Base-by-base conservation (phyloP, 2,113 vertebrate genomes). In the Setophaga kirtlandii region DNA sequence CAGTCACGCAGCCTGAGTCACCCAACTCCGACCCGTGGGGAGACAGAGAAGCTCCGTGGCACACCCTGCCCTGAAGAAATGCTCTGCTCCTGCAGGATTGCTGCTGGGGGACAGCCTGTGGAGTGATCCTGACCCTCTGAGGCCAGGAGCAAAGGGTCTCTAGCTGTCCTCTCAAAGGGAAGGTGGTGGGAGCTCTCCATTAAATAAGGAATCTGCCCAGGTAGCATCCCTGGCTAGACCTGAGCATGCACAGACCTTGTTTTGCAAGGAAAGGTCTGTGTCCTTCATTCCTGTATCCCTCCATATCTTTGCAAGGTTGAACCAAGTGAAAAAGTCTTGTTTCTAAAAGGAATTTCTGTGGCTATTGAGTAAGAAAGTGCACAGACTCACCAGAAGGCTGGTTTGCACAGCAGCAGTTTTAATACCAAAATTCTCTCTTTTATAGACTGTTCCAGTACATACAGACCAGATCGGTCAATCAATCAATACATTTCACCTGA, bases 21-120 rank as follows among this genome's bases (percentile, higher is more conserved):
- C 11, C 33, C 4, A 2, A 20, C 52, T 24, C 37, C 1, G 15
- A 3, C 20, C 47, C 39, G 1, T 17, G 60, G 16, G 1, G 28
- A 17, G 69, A 27, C 20, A 2, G 30, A 41, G 23, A 3, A 22
- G 67, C 16, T 42, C 71, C 52, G 0, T 0, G 7, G 73, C 82
- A 53, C 68, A 44, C 33, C 24, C 53, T 22, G 53, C 35, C 27
- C 47, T 37, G 4, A n/a, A 37, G 52, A 42, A n/a, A 71, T 42
- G 63, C 25, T 12, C 22, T 78, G 37, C 10, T 24, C 21, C 50
- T 12, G 27, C 53, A 60, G 31, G 16, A 44, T 8, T 30, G 64
- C 39, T 81, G 42, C 63, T 62, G 42, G 11, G 7, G 23, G 15
- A 37, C 11, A 55, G 9, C 24, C 37, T 75, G 37, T 19, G 42